Evolutionary conservation across 2,888 invertebrate genomes (phyloP).

Genomic region (Subacronicta megacephala): DNA sequence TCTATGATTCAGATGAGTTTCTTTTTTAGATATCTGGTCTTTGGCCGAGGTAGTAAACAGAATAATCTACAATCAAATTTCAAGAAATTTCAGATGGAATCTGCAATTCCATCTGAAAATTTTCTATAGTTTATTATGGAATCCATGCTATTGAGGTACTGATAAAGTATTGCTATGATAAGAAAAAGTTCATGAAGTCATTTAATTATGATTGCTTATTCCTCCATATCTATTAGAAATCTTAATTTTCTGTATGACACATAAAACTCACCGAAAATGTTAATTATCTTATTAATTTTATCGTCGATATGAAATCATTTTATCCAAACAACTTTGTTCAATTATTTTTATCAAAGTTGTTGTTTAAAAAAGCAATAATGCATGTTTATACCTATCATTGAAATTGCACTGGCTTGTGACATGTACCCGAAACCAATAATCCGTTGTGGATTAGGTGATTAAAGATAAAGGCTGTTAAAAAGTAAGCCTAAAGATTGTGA

Average conservation of each 20-base stretch:
- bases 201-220: too few species aligned
- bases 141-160: too few species aligned
- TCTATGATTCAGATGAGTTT: neutral
- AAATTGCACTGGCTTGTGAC: slow-evolving; percentile 8
- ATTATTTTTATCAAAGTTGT: neutral
- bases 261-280: too few species aligned
- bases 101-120: neutral
- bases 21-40: neutral
- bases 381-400: neutral
- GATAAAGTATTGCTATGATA: too few species aligned
- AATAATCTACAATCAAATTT: too few species aligned
- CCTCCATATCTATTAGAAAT: too few species aligned
- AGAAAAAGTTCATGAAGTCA: too few species aligned
- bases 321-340: too few species aligned
- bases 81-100: too few species aligned
- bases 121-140: neutral
- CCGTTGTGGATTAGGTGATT: neutral
- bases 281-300: neutral
- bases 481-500: slow-evolving; percentile 5
- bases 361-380: neutral
- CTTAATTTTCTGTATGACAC: too few species aligned
- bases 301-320: neutral
- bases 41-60: neutral
- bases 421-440: slow-evolving; percentile 22
- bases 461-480: slow-evolving; percentile 25